Evolutionary conservation across 2,888 invertebrate genomes (phyloP).

Genomic region (Cerastis leucographa): DNA sequence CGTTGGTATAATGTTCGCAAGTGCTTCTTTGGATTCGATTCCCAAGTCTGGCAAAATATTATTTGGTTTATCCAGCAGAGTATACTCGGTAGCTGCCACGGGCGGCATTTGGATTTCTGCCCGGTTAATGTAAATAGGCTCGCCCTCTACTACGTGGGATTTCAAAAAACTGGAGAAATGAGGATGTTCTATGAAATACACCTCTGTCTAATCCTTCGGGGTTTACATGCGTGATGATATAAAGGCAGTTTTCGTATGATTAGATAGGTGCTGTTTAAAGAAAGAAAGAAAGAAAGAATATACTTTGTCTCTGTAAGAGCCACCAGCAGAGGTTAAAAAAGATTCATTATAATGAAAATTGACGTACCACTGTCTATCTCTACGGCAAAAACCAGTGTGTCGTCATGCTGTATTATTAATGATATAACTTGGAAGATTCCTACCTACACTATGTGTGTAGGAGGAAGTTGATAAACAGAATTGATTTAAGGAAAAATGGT

Average conservation of each 20-base stretch:
- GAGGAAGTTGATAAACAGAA: background rate
- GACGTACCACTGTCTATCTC: too few relatives aligned
- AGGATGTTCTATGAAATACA: background rate
- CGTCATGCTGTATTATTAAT: background rate
- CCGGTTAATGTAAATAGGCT: background rate
- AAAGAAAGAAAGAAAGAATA: too few relatives aligned
- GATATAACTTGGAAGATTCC: background rate
- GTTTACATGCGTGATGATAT: background rate
- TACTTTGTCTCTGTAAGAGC: too few relatives aligned
- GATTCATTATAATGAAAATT: too few relatives aligned
- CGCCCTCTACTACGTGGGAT: background rate
- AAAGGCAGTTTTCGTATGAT: background rate
- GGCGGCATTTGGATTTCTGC: too few relatives aligned
- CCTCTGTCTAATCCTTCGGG: background rate
- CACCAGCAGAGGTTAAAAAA: too few relatives aligned
- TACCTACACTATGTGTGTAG: background rate
- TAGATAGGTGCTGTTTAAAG: background rate
- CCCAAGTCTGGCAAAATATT: background rate
- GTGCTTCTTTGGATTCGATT: background rate
- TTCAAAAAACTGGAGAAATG: background rate
- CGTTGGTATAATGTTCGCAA: background rate
- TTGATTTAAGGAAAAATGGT: background rate
- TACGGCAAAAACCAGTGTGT: background rate
- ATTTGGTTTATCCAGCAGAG: accelerated
- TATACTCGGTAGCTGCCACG: background rate